Conservation (phyloP, 2,113 vertebrate genomes). For the Xerus inauris region DNA sequence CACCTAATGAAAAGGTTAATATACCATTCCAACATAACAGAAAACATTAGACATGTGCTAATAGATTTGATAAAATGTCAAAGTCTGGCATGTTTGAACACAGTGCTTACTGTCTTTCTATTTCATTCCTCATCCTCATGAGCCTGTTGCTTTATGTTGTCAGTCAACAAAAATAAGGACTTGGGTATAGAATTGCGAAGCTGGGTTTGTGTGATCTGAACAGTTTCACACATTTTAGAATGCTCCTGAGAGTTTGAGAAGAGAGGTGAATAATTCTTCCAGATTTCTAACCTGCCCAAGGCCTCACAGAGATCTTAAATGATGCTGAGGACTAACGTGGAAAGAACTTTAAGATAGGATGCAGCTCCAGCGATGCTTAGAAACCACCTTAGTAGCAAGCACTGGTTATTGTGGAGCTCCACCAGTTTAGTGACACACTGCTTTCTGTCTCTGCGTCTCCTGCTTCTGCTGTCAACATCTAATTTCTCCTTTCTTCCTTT, state of each 20-base stretch:
- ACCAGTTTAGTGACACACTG: background rate
- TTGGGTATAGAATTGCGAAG: background rate
- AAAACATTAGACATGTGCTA: background rate
- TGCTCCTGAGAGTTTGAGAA: background rate
- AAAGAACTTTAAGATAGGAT: background rate
- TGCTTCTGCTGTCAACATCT: background rate
- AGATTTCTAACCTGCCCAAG: background rate
- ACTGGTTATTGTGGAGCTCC: background rate
- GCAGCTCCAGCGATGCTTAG: too few relatives aligned
- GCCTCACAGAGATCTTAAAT: background rate
- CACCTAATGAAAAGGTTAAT: background rate
- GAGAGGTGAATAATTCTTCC: background rate
- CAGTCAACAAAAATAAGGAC: background rate
- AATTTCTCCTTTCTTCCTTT: background rate
- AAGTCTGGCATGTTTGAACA: background rate
- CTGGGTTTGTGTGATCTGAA: background rate
- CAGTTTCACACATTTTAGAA: background rate
- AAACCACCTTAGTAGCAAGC: background rate
- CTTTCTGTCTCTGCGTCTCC: background rate
- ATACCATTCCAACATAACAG: background rate
- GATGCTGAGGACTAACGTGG: background rate
- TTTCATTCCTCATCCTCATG: background rate
- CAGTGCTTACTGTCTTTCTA: background rate
- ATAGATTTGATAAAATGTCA: background rate
- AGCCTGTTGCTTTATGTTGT: background rate